Conservation (phyloP, 2,888 invertebrate genomes). For the Pyrochroa serraticornis region DNA sequence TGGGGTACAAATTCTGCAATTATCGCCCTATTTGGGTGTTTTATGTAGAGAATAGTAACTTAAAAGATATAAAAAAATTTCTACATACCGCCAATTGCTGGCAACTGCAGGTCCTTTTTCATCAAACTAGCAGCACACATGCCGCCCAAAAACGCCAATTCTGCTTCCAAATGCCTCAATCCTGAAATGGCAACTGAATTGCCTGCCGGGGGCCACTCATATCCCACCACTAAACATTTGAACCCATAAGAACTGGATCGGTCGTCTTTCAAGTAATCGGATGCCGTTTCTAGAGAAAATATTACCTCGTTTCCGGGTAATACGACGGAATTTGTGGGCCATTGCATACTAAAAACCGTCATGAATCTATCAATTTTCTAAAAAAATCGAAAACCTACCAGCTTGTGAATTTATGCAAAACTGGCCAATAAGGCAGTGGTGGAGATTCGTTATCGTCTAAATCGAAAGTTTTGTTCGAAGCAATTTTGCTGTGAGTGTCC, state of each 20-base stretch:
- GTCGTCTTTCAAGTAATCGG: constrained; percentile 92
- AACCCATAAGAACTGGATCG: constrained; percentile 80
- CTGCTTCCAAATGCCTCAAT: constrained; percentile 82
- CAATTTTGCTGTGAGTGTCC: constrained; percentile 10
- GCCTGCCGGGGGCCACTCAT: constrained; percentile 72
- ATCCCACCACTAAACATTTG: constrained; percentile 81
- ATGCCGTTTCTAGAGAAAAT: constrained; percentile 94
- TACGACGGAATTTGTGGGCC: constrained; percentile 87
- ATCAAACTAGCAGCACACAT: constrained; percentile 90
- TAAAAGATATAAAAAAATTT: not conserved
- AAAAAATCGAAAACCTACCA: constrained; percentile 44
- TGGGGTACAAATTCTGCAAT: no score
- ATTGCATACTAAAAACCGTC: constrained; percentile 64
- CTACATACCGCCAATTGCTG: constrained; percentile 61
- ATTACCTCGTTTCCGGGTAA: constrained; percentile 93
- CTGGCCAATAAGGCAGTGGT: constrained; percentile 66
- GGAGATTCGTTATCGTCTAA: constrained; percentile 49
- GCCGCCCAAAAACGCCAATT: constrained; percentile 87
- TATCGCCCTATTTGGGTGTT: no score
- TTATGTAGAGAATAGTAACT: no score
- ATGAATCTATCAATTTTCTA: not conserved
- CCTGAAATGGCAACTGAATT: constrained; percentile 56
- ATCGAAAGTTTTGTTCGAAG: constrained; percentile 41
- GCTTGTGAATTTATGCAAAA: constrained; percentile 69
- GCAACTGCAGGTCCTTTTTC: constrained; percentile 78